Conservation (phyloP, 2,113 vertebrate species). For the Sinocyclocheilus anshuiensis region DNA sequence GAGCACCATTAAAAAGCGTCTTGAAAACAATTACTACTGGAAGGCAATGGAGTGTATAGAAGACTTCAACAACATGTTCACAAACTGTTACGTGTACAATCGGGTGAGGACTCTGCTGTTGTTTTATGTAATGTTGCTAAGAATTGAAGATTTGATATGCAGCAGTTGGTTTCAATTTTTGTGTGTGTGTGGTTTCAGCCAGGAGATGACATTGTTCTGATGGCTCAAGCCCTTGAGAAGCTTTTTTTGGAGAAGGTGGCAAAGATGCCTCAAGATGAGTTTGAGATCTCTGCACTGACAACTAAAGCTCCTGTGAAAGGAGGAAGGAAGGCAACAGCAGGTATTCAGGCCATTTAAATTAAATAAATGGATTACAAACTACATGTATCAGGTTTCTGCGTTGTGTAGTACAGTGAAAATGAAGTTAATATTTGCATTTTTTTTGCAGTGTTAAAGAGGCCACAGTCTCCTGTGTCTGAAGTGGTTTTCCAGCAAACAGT, state of each 20-base stretch:
- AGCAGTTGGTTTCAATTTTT: conserved; percentile 24
- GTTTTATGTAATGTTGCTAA: too few relatives aligned
- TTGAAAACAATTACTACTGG: conserved; percentile 89
- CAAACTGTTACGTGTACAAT: conserved; percentile 93
- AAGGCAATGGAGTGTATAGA: conserved; percentile 85
- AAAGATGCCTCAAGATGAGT: conserved; percentile 87
- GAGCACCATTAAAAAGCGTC: conserved; percentile 86
- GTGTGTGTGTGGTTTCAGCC: conserved; percentile 72
- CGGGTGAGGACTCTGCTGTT: conserved; percentile 72
- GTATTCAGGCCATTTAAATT: conserved; percentile 47
- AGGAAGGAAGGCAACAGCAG: conserved; percentile 63
- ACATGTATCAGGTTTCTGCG: not conserved
- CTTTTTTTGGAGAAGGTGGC: conserved; percentile 85
- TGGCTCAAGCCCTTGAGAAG: conserved; percentile 91
- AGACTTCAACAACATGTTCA: conserved; percentile 91
- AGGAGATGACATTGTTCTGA: conserved; percentile 88
- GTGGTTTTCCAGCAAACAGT: conserved; percentile 74
- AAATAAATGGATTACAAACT: not conserved
- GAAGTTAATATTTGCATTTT: not conserved
- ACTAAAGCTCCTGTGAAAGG: conserved; percentile 76
- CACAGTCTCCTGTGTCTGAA: conserved; percentile 66
- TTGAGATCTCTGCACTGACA: conserved; percentile 63
- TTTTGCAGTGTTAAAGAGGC: conserved; percentile 65
- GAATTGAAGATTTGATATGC: not conserved
- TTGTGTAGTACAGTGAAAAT: not conserved